These are phyloP conservation scores for Hyposoter dolosus DNA, from an alignment of 2,888 invertebrate species.

Conservation along the genomic window DNA sequence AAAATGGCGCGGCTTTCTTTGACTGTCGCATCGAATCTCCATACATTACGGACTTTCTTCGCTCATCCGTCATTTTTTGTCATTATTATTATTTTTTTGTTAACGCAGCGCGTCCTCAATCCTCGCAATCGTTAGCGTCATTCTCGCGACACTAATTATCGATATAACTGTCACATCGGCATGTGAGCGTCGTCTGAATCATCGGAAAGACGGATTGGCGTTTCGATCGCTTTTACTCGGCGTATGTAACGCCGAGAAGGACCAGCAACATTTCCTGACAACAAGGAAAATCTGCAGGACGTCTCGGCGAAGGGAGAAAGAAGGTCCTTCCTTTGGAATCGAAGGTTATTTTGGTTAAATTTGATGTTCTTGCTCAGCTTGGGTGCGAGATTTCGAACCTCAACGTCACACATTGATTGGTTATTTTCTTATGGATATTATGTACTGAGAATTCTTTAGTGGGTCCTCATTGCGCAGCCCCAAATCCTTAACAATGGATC, in stretches of 20 bases:
- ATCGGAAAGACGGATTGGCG: constrained; percentile 29
- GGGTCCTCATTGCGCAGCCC: constrained; percentile 31
- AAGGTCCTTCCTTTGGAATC: no score
- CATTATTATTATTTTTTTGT: not conserved
- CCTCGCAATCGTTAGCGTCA: constrained; percentile 46
- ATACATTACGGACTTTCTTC: constrained; percentile 65
- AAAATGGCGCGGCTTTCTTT: constrained; percentile 54
- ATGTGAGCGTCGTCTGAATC: constrained; percentile 47
- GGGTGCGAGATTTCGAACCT: not conserved
- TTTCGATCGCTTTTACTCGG: not conserved
- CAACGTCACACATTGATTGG: not conserved
- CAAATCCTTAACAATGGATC: constrained; percentile 48
- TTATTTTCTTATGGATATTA: not conserved
- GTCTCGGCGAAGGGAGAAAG: no score
- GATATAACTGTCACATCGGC: constrained; percentile 47
- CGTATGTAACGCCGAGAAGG: not conserved
- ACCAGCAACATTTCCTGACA: not conserved
- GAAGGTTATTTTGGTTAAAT: no score
- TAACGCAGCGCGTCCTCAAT: constrained; percentile 50
- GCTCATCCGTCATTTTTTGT: not conserved
- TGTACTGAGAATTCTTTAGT: constrained; percentile 18
- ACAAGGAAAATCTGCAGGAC: not conserved
- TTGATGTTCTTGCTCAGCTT: not conserved
- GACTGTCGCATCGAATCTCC: constrained; percentile 61
- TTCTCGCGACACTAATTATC: constrained; percentile 54